Percentiles rank a stretch among this genome's conserved stretches.
These are phyloP conservation scores for Euzetes globulus DNA, from an alignment of 2,888 invertebrate genomes.

Conservation along the genomic window DNA sequence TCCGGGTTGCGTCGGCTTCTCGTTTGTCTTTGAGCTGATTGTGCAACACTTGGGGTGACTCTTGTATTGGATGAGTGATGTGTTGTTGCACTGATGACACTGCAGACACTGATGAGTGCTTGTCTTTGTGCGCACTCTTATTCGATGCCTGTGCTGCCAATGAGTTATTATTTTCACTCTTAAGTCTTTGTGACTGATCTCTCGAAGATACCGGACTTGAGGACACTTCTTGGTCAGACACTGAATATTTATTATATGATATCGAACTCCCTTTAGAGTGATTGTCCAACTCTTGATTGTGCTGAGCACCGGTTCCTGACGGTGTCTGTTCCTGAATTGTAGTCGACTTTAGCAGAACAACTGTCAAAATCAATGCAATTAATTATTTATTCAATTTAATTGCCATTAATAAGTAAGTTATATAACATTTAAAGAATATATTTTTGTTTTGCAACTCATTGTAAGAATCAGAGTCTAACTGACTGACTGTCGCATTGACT, in stretches of 20 bases:
- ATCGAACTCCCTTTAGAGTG: background rate
- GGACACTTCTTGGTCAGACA: background rate
- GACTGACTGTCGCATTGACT: too few relatives aligned
- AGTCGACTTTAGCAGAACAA: background rate
- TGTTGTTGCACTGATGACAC: conserved; percentile 21
- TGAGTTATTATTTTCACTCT: conserved; percentile 1
- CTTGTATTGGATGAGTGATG: conserved; percentile 25
- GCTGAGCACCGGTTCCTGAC: background rate
- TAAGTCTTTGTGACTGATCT: background rate
- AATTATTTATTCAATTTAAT: background rate
- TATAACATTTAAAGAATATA: background rate
- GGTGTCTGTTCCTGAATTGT: background rate
- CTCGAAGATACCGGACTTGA: conserved; percentile 7
- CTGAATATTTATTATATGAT: background rate
- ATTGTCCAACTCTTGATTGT: background rate
- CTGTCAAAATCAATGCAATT: background rate
- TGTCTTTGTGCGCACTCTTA: conserved; percentile 29
- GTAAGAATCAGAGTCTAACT: too few relatives aligned
- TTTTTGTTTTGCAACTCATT: background rate
- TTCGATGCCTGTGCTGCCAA: conserved; percentile 4
- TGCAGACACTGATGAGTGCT: conserved; percentile 23
- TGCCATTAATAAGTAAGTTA: background rate
- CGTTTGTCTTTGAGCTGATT: background rate
- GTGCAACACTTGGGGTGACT: conserved; percentile 9
- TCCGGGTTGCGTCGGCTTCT: background rate